phyloP scores from a whole-genome alignment of 2,888 invertebrate species.

The Cheilosia variabilis region DNA sequence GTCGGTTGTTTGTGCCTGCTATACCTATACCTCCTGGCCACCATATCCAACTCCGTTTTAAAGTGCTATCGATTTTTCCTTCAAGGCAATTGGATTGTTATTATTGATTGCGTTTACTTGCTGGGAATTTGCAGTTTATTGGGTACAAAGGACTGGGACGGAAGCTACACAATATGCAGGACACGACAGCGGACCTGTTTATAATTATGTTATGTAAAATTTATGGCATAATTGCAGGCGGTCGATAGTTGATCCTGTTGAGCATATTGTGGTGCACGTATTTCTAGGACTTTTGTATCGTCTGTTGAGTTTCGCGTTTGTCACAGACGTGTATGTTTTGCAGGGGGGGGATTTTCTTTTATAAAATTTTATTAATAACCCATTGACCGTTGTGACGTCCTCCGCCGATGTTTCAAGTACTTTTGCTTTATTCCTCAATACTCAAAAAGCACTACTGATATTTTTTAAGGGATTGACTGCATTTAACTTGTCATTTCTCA shows the following conservation, averaged over 20 bases:
- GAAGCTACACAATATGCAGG: background rate
- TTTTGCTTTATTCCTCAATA: too few relatives aligned
- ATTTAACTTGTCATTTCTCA: too few relatives aligned
- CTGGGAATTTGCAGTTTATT: conserved; percentile 11
- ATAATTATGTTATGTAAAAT: conserved; percentile 45
- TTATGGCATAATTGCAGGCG: conserved; percentile 12
- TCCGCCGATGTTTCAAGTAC: too few relatives aligned
- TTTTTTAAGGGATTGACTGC: too few relatives aligned
- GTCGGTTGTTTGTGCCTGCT: background rate
- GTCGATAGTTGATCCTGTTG: background rate
- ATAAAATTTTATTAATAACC: too few relatives aligned
- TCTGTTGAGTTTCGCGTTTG: too few relatives aligned
- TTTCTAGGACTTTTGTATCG: too few relatives aligned
- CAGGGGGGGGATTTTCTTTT: too few relatives aligned
- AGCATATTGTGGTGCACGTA: background rate
- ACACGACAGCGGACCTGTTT: conserved; percentile 3
- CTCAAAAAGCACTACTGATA: too few relatives aligned
- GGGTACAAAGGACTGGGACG: background rate
- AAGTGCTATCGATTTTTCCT: conserved; percentile 44
- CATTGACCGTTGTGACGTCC: too few relatives aligned
- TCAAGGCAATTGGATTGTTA: conserved; percentile 48
- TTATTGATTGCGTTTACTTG: conserved; percentile 42
- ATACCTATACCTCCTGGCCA: background rate
- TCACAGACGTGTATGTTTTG: too few relatives aligned
- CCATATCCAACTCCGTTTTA: conserved; percentile 9